Base-by-base conservation (phyloP, 1,140 invertebrate genomes). In the Melitaea cinxia region DNA sequence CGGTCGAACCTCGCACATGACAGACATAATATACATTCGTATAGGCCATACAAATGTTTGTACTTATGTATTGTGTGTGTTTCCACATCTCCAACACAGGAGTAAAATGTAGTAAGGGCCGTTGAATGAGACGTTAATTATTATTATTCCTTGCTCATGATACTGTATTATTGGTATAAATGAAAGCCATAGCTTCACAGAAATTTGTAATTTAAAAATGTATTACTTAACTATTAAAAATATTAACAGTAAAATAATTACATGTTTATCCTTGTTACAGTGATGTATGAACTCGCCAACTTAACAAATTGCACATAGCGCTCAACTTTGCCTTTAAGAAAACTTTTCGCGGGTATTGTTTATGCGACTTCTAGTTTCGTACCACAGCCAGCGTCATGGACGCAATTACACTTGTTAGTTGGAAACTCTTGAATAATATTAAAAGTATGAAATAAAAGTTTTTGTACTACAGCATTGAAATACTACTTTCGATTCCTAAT, bases 291-390 rank as follows among this genome's bases (percentile, higher is more conserved):
- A 60, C 23, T 60, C 53, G 28, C 35, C 56, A 54, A 60, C 49
- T 66, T 55, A 66, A 66, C 64, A 56, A 66, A 66, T 66, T 37
- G 64, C 28, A 55, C 56, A 60, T 55, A 60, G 50, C 55, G 64
- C 50, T 61, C 37, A 60, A 66, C 56, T 66, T 66, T 39, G 64
- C 50, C 56, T 59, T 60, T 55, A 66, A 49, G 56, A 66, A 66
- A 66, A 66, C 56, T 66, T 66, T 37, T 49, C 39, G 57, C 26
- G 19, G 55, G 64, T 39, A 66, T 66, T 66, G 64, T 66, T 66
- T 66, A 66, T 66, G 64, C 39, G 64, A 66, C 64, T 66, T 66
- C 37, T 60, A 66, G 64, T 66, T 65, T 55, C 56, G 56, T 39
- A 33, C 47, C 57, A 55, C 14, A 52, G 63, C 33, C 50, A 57